Evolutionary conservation across 2,888 invertebrate species (phyloP), one percentile per base, ranked within the genome.

Genomic region (Tenthredo distinguenda): DNA sequence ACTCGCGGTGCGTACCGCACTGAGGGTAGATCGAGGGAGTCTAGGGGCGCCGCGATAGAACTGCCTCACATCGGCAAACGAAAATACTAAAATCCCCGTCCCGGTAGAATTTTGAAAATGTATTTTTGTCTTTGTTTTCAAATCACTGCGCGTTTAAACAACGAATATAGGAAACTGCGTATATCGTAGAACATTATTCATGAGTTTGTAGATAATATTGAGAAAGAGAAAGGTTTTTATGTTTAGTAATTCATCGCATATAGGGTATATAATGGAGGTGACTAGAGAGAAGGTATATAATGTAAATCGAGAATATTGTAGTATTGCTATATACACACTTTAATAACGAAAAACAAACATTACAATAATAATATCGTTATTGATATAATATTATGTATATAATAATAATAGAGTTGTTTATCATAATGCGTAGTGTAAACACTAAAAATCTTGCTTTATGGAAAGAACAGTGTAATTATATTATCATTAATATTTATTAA

Each of bases 241-340:
- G 6, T n/a, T 7, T 55, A n/a, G 2, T n/a, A 6, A 55, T 55
- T 55, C 6, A 55, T n/a, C 9, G 9, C 0, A 26, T 62, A 26
- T 0, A 9, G 7, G 21, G 26, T 26, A 9, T 26, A 62, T 10
- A 21, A 58, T 9, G 7, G 21, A 58, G 21, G 1, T 18, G 21
- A 5, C 6, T 58, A 9, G 58, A 6, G 58, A 58, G 6, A 9
- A 1, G 21, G 26, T 62, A 12, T n/a, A 9, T 7, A 26, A 26
- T 12, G 3, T n/a, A 26, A n/a, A 15, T 40, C 5, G 12, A 47
- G 26, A 76, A 76, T 47, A 76, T 26, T 71, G n/a, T 71, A 71
- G 77, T 93, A 91, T 92, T 92, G 90, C 93, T 93, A 93, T 93
- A 93, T 93, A 93, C 92, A 93, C 93, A 93, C 93, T 93, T 93